A percentile compares a stretch with the other conserved stretches of the same genome.
phyloP scores from a whole-genome alignment of 2,797 vertebrate genomes.

The Tokudaia muenninki region DNA sequence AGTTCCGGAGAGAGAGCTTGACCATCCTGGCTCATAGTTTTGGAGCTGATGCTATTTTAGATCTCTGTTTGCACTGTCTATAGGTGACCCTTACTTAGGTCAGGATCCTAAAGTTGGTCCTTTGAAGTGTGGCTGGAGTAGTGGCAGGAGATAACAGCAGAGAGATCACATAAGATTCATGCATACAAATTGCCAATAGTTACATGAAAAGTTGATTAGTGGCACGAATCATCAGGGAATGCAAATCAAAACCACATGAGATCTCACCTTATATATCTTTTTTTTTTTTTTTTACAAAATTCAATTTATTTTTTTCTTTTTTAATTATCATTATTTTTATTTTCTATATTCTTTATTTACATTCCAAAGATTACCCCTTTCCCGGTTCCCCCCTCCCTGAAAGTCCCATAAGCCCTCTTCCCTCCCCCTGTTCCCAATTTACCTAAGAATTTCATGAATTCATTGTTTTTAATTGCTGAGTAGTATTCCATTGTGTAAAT shows the following conservation, averaged over 20 bases:
- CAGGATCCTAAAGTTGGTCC: not conserved
- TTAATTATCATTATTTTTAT: too few relatives aligned
- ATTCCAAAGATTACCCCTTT: too few relatives aligned
- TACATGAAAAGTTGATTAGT: not conserved
- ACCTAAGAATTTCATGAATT: too few relatives aligned
- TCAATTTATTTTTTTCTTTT: too few relatives aligned
- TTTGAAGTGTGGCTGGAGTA: not conserved
- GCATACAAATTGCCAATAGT: not conserved
- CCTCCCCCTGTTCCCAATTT: too few relatives aligned
- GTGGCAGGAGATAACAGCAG: not conserved
- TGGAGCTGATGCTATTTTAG: not conserved
- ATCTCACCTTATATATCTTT: not conserved
- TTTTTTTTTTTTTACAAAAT: too few relatives aligned
- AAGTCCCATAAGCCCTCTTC: too few relatives aligned
- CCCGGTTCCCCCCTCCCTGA: too few relatives aligned
- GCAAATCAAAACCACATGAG: not conserved
- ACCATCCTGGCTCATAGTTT: slow-evolving; percentile 48
- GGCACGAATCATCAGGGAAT: not conserved
- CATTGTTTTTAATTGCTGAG: too few relatives aligned
- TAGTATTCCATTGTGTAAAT: too few relatives aligned
- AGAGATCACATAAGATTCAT: slow-evolving; percentile 35
- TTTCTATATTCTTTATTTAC: too few relatives aligned
- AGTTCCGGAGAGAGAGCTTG: slow-evolving; percentile 1
- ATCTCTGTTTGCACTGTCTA: not conserved
- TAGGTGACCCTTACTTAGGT: not conserved